These are phyloP conservation scores for Drosophila hawaiiensis DNA, from an alignment of 2,888 invertebrate genomes.

Conservation along the genomic window DNA sequence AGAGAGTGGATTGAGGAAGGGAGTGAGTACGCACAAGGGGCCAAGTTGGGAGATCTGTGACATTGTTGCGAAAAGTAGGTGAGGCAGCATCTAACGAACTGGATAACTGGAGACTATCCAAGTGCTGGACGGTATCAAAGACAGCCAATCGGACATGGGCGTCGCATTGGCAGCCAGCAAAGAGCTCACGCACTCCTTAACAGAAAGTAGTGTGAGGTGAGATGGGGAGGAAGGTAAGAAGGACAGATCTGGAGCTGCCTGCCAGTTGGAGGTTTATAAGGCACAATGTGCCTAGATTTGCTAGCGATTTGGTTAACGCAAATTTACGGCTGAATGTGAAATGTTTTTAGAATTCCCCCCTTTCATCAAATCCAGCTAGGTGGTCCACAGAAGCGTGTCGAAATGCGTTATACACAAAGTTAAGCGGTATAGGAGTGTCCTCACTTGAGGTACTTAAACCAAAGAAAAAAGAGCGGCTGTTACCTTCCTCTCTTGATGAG, in stretches of 20 bases:
- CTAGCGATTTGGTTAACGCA: conserved; percentile 73
- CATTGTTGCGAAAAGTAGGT: conserved; percentile 70
- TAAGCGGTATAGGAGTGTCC: conserved; percentile 7
- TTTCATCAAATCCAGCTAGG: conserved; percentile 38
- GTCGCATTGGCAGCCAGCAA: conserved; percentile 72
- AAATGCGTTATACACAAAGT: conserved; percentile 31
- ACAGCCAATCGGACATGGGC: conserved; percentile 76
- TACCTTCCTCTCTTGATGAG: conserved; percentile 28
- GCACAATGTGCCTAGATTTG: conserved; percentile 72
- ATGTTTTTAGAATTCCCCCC: conserved; percentile 33
- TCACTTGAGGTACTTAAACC: neutral
- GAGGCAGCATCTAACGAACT: conserved; percentile 62
- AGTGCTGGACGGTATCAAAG: conserved; percentile 67
- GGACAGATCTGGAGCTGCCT: conserved; percentile 29
- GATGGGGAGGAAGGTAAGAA: neutral
- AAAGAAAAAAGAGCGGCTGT: neutral
- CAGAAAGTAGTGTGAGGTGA: neutral
- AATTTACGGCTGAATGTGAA: conserved; percentile 61
- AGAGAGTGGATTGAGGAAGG: neutral
- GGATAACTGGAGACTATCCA: conserved; percentile 49
- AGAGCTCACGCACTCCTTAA: conserved; percentile 58
- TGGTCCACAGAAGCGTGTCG: conserved; percentile 49
- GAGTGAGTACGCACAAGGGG: conserved; percentile 46
- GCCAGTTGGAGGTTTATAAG: conserved; percentile 54
- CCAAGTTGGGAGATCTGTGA: conserved; percentile 40